Conservation (phyloP, 2,113 vertebrate species). For the Bujurquina vittata region DNA sequence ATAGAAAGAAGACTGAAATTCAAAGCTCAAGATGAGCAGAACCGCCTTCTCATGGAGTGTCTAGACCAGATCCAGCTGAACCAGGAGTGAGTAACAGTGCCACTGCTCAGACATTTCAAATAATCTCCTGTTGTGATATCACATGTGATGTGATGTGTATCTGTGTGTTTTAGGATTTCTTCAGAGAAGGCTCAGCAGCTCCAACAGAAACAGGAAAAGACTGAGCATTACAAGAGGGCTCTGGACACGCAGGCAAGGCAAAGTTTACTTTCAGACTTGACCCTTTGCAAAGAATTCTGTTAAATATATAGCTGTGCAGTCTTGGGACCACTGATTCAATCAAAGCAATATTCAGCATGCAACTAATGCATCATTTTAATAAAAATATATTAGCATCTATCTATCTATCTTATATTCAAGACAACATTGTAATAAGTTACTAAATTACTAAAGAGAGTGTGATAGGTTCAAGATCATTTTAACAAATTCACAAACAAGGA, state of each 20-base stretch:
- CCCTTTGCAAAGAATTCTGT: not conserved
- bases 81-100: slow-evolving; percentile 79
- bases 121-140: not conserved
- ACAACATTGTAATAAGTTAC: too few species aligned
- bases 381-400: too few species aligned
- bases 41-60: slow-evolving; percentile 70
- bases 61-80: slow-evolving; percentile 81
- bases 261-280: not conserved
- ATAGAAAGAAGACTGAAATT: slow-evolving; percentile 60
- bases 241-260: slow-evolving; percentile 82
- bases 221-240: slow-evolving; percentile 75
- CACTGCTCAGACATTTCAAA: not conserved
- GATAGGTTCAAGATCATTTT: too few species aligned
- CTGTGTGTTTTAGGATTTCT: slow-evolving; percentile 74
- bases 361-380: not conserved
- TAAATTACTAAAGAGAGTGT: too few species aligned
- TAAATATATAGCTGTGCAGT: not conserved
- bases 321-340: not conserved
- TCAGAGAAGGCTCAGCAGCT: slow-evolving; percentile 76
- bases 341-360: not conserved
- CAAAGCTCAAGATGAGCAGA: slow-evolving; percentile 68
- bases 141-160: not conserved
- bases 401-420: too few species aligned
- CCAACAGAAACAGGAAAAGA: slow-evolving; percentile 76
- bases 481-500: too few species aligned